Evolutionary conservation across 2,113 vertebrate genomes (phyloP).

Genomic region (Crypturellus undulatus): DNA sequence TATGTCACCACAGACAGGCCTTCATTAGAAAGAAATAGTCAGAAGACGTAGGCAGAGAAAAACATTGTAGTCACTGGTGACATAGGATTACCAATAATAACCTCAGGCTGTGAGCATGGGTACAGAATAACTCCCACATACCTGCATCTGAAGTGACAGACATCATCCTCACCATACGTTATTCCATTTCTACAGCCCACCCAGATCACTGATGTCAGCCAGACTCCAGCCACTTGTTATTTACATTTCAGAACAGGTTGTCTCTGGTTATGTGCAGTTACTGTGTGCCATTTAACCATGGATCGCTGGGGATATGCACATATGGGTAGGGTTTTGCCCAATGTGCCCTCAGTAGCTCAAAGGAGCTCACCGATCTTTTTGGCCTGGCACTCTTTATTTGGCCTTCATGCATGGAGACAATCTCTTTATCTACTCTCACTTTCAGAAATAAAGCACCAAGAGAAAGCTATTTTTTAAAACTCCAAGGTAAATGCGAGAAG

Average conservation of each 20-base stretch:
- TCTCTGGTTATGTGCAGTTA: background rate
- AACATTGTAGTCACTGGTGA: background rate
- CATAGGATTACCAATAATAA: background rate
- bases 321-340: fast-evolving
- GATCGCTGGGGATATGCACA: background rate
- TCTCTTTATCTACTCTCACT: background rate
- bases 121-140: background rate
- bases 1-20: background rate
- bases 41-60: background rate
- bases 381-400: background rate
- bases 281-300: fast-evolving
- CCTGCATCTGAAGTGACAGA: background rate
- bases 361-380: background rate
- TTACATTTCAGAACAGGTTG: background rate
- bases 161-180: background rate
- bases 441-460: background rate
- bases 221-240: background rate
- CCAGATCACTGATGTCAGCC: background rate
- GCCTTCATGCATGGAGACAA: background rate
- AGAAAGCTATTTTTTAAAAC: background rate
- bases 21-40: background rate
- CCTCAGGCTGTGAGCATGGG: background rate
- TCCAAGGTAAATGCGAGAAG: background rate
- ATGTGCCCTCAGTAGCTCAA: background rate
- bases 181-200: background rate